phyloP scores from a whole-genome alignment of 2,888 invertebrate species.

The Hemithea aestivaria region DNA sequence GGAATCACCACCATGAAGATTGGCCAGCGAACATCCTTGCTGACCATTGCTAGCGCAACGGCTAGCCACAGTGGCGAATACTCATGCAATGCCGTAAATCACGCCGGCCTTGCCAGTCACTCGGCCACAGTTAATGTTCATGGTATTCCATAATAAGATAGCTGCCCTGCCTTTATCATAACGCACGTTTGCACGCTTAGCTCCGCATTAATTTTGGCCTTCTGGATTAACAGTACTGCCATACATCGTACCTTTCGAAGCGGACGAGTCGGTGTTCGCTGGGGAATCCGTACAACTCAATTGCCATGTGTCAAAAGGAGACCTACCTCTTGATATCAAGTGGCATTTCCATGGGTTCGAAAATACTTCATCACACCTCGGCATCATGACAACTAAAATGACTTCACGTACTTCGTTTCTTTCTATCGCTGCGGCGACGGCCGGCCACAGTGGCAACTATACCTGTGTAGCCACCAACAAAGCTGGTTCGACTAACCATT shows the following conservation, averaged over 20 bases:
- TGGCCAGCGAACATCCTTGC: slow-evolving; percentile 81
- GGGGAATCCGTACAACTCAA: slow-evolving; percentile 84
- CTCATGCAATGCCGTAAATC: slow-evolving; percentile 83
- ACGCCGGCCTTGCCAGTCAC: slow-evolving; percentile 81
- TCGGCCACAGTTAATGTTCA: slow-evolving; percentile 82
- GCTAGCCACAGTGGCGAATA: slow-evolving; percentile 85
- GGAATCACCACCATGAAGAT: slow-evolving; percentile 79
- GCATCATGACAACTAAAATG: slow-evolving; percentile 82
- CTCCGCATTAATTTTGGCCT: slow-evolving; percentile 63
- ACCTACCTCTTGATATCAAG: slow-evolving; percentile 85
- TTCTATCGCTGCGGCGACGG: slow-evolving; percentile 84
- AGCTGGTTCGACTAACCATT: slow-evolving; percentile 84
- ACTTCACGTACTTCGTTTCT: slow-evolving; percentile 84
- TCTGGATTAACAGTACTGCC: slow-evolving; percentile 82
- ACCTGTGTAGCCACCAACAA: slow-evolving; percentile 86
- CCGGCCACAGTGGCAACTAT: slow-evolving; percentile 86
- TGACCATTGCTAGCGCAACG: slow-evolving; percentile 81
- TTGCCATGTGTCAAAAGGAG: slow-evolving; percentile 86
- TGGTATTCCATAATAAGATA: slow-evolving; percentile 73
- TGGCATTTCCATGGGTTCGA: slow-evolving; percentile 87
- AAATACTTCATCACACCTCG: slow-evolving; percentile 77
- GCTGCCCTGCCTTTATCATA: slow-evolving; percentile 44
- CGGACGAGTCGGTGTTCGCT: slow-evolving; percentile 83
- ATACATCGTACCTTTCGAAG: slow-evolving; percentile 82
- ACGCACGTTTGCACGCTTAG: slow-evolving; percentile 75